Base-by-base conservation (phyloP, 1,140 invertebrate genomes). In the Stenopsyche tienmushanensis region DNA sequence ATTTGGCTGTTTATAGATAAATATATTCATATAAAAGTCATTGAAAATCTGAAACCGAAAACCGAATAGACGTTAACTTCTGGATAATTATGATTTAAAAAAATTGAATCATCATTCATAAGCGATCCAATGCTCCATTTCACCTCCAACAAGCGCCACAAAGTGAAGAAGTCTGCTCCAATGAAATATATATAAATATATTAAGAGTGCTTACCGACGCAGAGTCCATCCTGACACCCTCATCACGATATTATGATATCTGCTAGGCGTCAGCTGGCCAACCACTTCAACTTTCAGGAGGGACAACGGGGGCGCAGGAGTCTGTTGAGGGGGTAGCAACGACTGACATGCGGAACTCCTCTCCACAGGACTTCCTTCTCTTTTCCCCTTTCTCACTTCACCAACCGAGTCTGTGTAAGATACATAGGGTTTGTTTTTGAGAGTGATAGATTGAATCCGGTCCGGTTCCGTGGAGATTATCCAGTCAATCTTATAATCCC, bases 181-280 rank as follows among this genome's bases (percentile, higher is more conserved):
- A n/a, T n/a, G n/a, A n/a, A n/a, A n/a, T n/a, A n/a, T n/a, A n/a
- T n/a, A n/a, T n/a, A n/a, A n/a, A n/a, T n/a, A n/a, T n/a, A n/a
- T n/a, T n/a, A n/a, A 47, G 15, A 49, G 21, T 20, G n/a, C 9
- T 23, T 44, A 34, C 42, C 63, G 63, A 21, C 52, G 63, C 54
- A 65, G 41, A 50, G 44, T 47, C 49, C 62, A 39, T 44, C 45
- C 50, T 53, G 41, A 45, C 62, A 45, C 49, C 52, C 50, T 64
- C 52, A 55, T 49, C 42, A 58, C 54, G 63, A 57, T 65, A 65
- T 65, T 65, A 65, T 65, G 63, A 65, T 65, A 65, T 65, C 63
- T 65, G 63, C 50, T 54, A 54, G 62, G 62, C 63, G 63, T 65
- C 63, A 65, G 63, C 63, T 65, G 63, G 63, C 44, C 63, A 25